Evolutionary conservation across 1,140 invertebrate genomes (phyloP), one percentile per base, ranked within the genome.

Genomic region (Acromyrmex echinatior): DNA sequence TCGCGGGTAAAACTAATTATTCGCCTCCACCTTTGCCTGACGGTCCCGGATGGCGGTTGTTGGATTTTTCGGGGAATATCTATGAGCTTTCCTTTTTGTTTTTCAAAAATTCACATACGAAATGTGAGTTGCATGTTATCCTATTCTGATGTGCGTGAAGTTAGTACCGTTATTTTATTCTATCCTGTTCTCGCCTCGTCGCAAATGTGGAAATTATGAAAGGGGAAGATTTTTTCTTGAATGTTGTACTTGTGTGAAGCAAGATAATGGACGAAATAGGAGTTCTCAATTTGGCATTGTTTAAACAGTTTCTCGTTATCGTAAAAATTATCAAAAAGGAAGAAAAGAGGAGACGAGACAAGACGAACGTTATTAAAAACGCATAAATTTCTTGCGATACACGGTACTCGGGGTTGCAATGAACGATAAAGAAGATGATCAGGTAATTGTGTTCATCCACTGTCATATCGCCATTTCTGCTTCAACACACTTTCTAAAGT

Each of bases 1-100:
- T 45, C 51, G 21, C 12, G 70, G 45, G 60, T 31, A 81, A 85
- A 87, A 62, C 65, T 86, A 90, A 91, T 87, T 90, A 86, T 58
- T 56, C 39, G 51, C 10, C 31, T 62, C 77, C 60, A 10, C 45
- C 82, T 80, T 68, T 77, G 31, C 49, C 31, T 12, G 16, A 4
- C n/a, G 25, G 21, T 74, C 39, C 76, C 65, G 10, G 18, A 70
- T 56, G 21, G 14, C 12, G 14, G 56, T 56, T 39, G 51, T 7
- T 62, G 49, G 18, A 78, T 70, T 87, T 87, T 86, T 70, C 49
- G 45, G n/a, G 6, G 3, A 78, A 63, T 84, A 82, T 71, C 78
- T 56, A 28, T 7, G 49, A 58, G 62, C 14, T 58, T 49, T 35
- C 10, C 21, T 63, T 28, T 28, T 25, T 65, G 16, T 65, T 65